Evolutionary conservation across 1,140 invertebrate species (phyloP).

Genomic region (Pseudomyrmex sp.): DNA sequence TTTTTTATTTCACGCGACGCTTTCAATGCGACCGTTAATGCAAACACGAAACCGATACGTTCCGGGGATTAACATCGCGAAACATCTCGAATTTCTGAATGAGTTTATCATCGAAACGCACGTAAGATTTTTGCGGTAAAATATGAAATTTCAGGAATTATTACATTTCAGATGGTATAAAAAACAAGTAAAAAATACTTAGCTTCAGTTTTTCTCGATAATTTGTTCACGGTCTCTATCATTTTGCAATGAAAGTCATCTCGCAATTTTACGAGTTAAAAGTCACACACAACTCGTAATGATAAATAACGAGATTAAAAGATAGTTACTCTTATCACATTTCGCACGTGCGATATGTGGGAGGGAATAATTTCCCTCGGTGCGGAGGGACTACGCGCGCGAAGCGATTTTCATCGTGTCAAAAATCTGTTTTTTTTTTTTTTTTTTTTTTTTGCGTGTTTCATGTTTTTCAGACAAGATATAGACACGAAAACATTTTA

Average conservation of each 20-base stretch:
- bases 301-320: slow-evolving; percentile 56
- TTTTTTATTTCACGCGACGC: not conserved
- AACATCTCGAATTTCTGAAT: slow-evolving; percentile 4
- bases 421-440: not conserved
- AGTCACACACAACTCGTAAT: slow-evolving; percentile 29
- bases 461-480: no score
- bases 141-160: not conserved
- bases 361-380: not conserved
- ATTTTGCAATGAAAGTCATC: not conserved
- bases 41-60: slow-evolving; percentile 19
- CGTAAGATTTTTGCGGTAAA: not conserved
- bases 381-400: not conserved
- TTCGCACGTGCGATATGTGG: not conserved
- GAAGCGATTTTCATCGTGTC: slow-evolving; percentile 3
- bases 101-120: not conserved
- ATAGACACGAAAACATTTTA: no score
- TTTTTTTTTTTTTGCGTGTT: not conserved
- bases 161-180: not conserved
- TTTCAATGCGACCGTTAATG: not conserved
- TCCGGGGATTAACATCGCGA: not conserved
- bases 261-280: slow-evolving; percentile 9
- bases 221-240: not conserved
- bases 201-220: slow-evolving; percentile 7
- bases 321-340: slow-evolving; percentile 45
- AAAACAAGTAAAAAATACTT: not conserved